These are phyloP conservation scores for Sebastiscus albofasciatus DNA, from an alignment of 2,797 vertebrate genomes.

Conservation along the genomic window DNA sequence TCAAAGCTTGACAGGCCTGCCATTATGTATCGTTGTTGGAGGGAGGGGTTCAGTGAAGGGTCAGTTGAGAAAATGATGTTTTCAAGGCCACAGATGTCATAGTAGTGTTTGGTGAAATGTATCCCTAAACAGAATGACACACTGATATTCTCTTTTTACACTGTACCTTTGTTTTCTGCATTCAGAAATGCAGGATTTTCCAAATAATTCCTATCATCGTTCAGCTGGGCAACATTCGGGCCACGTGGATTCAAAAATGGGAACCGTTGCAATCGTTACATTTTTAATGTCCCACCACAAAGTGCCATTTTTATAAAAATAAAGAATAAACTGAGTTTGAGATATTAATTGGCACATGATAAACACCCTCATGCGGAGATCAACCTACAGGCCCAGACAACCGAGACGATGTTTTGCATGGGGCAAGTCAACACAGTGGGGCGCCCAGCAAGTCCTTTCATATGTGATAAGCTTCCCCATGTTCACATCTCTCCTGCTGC, in stretches of 20 bases:
- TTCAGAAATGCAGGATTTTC: background rate
- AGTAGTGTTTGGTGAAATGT: too few relatives aligned
- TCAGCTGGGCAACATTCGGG: background rate
- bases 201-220: background rate
- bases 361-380: slow-evolving; percentile 12
- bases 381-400: background rate
- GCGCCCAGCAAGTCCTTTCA: slow-evolving; percentile 37
- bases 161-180: background rate
- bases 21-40: background rate
- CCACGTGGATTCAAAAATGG: background rate
- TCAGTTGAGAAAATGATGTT: background rate
- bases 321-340: background rate
- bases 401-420: background rate
- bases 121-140: too few relatives aligned
- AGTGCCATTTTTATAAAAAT: background rate
- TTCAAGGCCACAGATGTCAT: background rate
- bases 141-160: background rate
- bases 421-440: slow-evolving; percentile 17
- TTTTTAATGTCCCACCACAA: background rate
- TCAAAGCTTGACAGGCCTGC: background rate
- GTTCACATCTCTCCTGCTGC: slow-evolving; percentile 39
- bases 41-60: background rate
- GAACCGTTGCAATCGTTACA: background rate
- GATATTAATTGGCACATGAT: background rate
- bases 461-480: slow-evolving; percentile 40